Percentiles rank a stretch among this genome's conserved stretches.
Evolutionary conservation across 2,888 invertebrate genomes (phyloP).

Genomic region (Aelia acuminata): DNA sequence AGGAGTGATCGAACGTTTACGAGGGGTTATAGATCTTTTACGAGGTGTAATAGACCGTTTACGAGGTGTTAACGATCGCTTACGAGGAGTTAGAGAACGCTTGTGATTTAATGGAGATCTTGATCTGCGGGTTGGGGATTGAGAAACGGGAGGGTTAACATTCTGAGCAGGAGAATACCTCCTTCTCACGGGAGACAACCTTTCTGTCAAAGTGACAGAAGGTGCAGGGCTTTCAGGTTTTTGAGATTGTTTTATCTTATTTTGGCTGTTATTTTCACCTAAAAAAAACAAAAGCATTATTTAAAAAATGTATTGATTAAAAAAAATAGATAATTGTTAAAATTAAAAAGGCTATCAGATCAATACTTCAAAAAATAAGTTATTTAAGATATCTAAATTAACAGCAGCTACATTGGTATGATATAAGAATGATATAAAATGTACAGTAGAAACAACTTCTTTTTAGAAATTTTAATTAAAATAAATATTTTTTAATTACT

Average conservation of each 20-base stretch:
- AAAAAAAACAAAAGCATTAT: constrained; percentile 3
- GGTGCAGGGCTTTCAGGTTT: constrained; percentile 49
- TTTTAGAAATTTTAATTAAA: too few relatives aligned
- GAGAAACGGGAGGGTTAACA: background rate
- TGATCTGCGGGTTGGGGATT: background rate
- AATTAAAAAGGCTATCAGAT: too few relatives aligned
- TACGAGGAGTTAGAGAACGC: constrained; percentile 32
- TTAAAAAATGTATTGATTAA: too few relatives aligned
- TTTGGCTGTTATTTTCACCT: background rate
- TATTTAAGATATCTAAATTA: too few relatives aligned
- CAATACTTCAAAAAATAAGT: too few relatives aligned
- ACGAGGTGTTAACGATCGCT: constrained; percentile 9
- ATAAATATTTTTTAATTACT: too few relatives aligned
- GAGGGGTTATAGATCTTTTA: constrained; percentile 53
- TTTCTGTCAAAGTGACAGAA: background rate
- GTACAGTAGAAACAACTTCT: too few relatives aligned
- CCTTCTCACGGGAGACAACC: constrained; percentile 22
- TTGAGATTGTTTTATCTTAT: background rate
- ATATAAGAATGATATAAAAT: too few relatives aligned
- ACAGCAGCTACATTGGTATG: too few relatives aligned
- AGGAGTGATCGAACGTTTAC: constrained; percentile 3
- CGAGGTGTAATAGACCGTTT: constrained; percentile 44
- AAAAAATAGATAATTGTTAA: too few relatives aligned
- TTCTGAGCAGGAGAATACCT: constrained; percentile 54
- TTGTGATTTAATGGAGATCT: constrained; percentile 29